Base-by-base conservation (phyloP, 2,797 vertebrate genomes). In the Myoxocephalus aenaeus region DNA sequence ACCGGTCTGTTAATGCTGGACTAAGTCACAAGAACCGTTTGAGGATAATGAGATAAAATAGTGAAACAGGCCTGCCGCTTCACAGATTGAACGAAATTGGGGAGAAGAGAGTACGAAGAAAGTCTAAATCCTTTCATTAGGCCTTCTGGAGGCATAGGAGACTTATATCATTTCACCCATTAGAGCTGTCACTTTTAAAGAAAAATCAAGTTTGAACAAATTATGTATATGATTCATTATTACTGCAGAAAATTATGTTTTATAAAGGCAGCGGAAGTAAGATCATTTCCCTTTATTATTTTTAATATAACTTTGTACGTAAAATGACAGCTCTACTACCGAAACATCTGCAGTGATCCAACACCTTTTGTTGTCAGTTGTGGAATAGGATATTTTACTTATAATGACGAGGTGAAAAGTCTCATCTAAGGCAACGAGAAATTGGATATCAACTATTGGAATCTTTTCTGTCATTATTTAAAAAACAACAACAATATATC, bases 71-170 rank as follows among this genome's bases (percentile, higher is more conserved):
- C 65, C 57, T 70, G 74, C 64, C 17, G 22, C 66, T 46, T 82
- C 68, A 63, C 15, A 58, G 67, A 73, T 51, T 65, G 62, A 71
- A 53, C 18, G 46, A 46, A 59, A 48, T 70, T 11, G 14, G n/a
- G 42, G 42, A 10, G 20, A 73, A 78, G 69, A 68, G 62, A 73
- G 13, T 14, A 46, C 3, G 6, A 32, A 65, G n/a, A 71, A 75
- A 73, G 80, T 87, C 70, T 73, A 20, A 81, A 86, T 83, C 72
- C 40, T 44, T 77, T 79, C 81, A 74, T 84, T 73, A 69, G 59
- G 59, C 51, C 32, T 50, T 53, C 73, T 27, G 25, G 50, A 44
- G 68, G 57, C 53, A 42, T 36, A 29, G 25, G 36, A 65, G 44
- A 69, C 64, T 73, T 75, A 42, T 50, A 70, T 32, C 3, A 58